These are phyloP conservation scores for Tachysurus fulvidraco DNA, from an alignment of 2,113 vertebrate genomes.

Conservation along the genomic window DNA sequence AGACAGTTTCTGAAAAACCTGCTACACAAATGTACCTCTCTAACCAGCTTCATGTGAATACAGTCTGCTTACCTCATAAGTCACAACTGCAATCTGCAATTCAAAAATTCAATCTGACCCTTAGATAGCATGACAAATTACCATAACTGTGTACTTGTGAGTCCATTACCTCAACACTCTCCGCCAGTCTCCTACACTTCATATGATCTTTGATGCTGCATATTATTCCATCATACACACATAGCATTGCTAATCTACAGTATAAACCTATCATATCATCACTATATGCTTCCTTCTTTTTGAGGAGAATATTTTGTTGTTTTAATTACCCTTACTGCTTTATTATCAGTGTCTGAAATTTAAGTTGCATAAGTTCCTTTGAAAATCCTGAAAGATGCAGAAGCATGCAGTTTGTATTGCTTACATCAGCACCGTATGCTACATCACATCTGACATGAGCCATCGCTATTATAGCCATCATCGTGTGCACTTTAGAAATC, in stretches of 20 bases:
- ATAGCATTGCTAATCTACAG: not conserved
- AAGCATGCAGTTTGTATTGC: not conserved
- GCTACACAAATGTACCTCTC: not conserved
- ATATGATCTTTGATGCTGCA: not conserved
- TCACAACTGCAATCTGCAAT: not conserved
- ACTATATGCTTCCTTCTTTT: not conserved
- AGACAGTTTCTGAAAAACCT: not conserved
- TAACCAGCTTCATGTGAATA: not conserved
- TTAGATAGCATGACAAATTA: not conserved
- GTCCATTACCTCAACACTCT: slow-evolving; percentile 1
- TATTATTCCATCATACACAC: not conserved
- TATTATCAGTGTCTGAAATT: not conserved
- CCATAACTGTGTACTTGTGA: not conserved
- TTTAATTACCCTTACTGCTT: not conserved
- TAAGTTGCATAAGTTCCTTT: not conserved
- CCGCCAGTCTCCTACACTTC: not conserved
- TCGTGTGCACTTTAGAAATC: not conserved
- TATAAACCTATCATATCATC: not conserved
- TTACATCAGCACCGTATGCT: slow-evolving; percentile 7
- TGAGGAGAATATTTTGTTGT: not conserved
- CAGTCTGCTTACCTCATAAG: not conserved
- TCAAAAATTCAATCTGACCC: not conserved
- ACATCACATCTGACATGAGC: slow-evolving; percentile 3
- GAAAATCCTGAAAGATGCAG: not conserved
- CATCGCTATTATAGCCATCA: slow-evolving; percentile 9